Base-by-base conservation (phyloP, 2,113 vertebrate species). In the Galbula dea region DNA sequence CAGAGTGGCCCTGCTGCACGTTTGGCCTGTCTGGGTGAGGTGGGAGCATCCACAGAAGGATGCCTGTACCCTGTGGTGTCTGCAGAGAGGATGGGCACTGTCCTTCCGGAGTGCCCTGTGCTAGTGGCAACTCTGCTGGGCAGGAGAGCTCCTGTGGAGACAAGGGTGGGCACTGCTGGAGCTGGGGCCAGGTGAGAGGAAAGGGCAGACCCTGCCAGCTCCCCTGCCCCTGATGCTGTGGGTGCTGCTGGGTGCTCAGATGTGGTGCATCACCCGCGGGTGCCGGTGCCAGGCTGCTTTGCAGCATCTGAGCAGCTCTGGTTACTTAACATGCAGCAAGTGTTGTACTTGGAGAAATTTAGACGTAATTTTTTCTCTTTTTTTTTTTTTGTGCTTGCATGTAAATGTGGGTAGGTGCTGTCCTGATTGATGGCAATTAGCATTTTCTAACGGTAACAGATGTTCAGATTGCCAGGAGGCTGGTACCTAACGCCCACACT, bases 381-480 rank as follows among this genome's bases (percentile, higher is more conserved):
- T 45, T 45, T 51, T 26, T 51, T 26, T 52, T 82, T 19, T 84
- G 89, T 86, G 92, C 96, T 96, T 92, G 98, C 98, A 98, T 98
- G 97, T 97, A 97, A 98, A 98, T 98, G 98, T 97, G 97, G 97
- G 96, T 97, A 98, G 98, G 98, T 98, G 97, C 98, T 97, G 98
- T 98, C 98, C 98, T 98, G 98, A 98, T 98, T 98, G 98, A 98
- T 98, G 98, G 98, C 98, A 99, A 98, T 99, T 99, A 99, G 98
- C 98, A 98, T 98, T 98, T 98, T 98, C 97, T 98, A 98, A 98
- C 97, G 96, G 98, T 98, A 99, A 98, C 98, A 99, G 98, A 98
- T 99, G 98, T 98, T 99, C 97, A 83, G 96, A 97, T 98, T 98
- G 98, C 98, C 98, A 98, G 98, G 98, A 98, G 98, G 98, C 98